These are phyloP conservation scores for Catostomus latipinnis DNA, from an alignment of 2,797 vertebrate species.

Conservation along the genomic window DNA sequence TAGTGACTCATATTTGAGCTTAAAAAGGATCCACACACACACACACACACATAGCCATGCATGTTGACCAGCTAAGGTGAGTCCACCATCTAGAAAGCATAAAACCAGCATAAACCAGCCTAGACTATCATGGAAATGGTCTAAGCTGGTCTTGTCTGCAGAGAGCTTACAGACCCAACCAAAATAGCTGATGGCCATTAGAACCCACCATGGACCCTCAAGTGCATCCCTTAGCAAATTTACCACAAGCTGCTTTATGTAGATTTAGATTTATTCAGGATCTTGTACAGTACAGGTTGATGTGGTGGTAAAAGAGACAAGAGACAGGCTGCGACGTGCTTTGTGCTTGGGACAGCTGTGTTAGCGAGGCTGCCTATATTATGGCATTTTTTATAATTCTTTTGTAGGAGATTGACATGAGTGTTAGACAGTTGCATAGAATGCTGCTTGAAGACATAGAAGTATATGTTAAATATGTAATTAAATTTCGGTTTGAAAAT, in stretches of 20 bases:
- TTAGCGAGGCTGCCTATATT: conserved; percentile 39
- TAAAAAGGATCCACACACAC: too few species aligned
- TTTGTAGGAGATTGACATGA: conserved; percentile 42
- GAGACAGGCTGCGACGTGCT: neutral
- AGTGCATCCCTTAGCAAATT: too few species aligned
- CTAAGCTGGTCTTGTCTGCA: too few species aligned
- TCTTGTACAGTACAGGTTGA: conserved; percentile 35
- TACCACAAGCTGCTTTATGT: neutral
- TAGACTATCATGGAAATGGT: too few species aligned
- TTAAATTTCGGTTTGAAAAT: conserved; percentile 46
- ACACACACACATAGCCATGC: too few species aligned
- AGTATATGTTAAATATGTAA: conserved; percentile 44
- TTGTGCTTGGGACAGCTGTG: conserved; percentile 46
- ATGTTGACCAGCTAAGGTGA: too few species aligned
- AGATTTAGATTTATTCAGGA: conserved; percentile 32
- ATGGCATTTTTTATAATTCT: conserved; percentile 36
- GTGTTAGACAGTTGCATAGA: conserved; percentile 26
- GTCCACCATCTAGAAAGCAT: too few species aligned
- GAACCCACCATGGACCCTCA: too few species aligned
- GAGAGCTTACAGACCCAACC: too few species aligned
- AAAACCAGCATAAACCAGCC: too few species aligned
- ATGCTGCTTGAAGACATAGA: conserved; percentile 31
- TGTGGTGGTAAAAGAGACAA: conserved; percentile 1
- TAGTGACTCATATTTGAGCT: too few species aligned
- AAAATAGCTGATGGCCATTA: too few species aligned